Base-by-base conservation (phyloP, 2,113 vertebrate genomes). In the Microtus oregoni region DNA sequence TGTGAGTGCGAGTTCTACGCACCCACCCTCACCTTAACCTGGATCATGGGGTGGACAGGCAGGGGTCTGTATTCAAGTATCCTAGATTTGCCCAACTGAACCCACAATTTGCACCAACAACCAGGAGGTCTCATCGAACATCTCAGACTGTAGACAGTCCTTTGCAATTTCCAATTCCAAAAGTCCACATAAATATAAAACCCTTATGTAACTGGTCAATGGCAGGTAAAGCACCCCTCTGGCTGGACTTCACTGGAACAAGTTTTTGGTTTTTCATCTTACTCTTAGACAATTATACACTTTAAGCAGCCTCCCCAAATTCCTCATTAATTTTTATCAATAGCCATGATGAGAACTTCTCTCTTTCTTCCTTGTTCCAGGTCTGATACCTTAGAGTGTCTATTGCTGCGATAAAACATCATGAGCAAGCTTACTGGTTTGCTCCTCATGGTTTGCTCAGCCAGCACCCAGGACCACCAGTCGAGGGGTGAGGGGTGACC, bases 91-190 rank as follows among this genome's bases (percentile, higher is more conserved):
- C 67, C 41, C 35, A 92, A 68, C 73, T 30, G 61, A 81, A 19
- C 15, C 75, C 7, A 0, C 0, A 3, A n/a, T 63, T 19, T n/a
- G 30, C n/a, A 44, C 24, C 9, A 47, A 44, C 44, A 47, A 26
- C 14, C 35, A 68, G 35, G n/a, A 0, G 38, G 47, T 81, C 67
- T n/a, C 10, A 50, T 0, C 4, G 12, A 22, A 5, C 1, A 58
- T 11, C n/a, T 35, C 41, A 63, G 61, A 44, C 9, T 44, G 58
- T 1, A 30, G 32, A 38, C 24, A 1, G 58, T 11, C 73, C 32
- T 68, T 47, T 30, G n/a, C 5, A 24, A 41, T 75, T 52, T 22
- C 61, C 47, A 26, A 5, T 47, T 65, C 65, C 67, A 38, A 82
- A 86, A 26, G 41, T 55, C 52, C 35, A 75, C 38, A 13, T 13